Evolutionary conservation across 2,797 vertebrate genomes (phyloP).

Genomic region (Notolepis coatsorum): DNA sequence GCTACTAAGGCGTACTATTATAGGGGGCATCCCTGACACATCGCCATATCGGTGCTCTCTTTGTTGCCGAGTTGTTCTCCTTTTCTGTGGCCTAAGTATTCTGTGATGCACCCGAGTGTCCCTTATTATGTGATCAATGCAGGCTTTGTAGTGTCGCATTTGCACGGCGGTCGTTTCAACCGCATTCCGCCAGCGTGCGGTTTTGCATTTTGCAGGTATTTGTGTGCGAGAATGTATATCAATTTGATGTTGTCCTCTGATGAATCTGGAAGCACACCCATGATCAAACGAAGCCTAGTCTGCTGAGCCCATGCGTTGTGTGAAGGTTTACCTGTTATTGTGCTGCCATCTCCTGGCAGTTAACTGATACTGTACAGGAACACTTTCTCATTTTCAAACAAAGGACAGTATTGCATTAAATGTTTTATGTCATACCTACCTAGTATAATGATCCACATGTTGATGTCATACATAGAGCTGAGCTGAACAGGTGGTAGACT

Average conservation of each 20-base stretch:
- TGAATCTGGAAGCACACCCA: background rate
- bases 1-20: constrained; percentile 41
- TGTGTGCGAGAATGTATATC: background rate
- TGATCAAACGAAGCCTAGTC: constrained; percentile 2
- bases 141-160: background rate
- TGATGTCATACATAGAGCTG: too few species aligned
- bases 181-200: background rate
- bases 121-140: background rate
- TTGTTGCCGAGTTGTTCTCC: constrained; percentile 1
- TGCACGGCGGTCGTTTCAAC: background rate
- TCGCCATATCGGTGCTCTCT: constrained; percentile 8
- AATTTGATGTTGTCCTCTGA: background rate
- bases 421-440: background rate
- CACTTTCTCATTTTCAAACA: background rate
- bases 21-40: constrained; percentile 1
- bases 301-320: background rate
- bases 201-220: background rate
- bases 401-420: background rate
- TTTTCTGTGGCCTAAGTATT: constrained; percentile 2
- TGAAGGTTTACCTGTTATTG: constrained; percentile 37
- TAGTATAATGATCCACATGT: too few species aligned
- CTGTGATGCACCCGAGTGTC: background rate
- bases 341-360: constrained; percentile 78
- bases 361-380: background rate
- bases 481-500: too few species aligned